A percentile compares a stretch with the other conserved stretches of the same genome.
phyloP scores from a whole-genome alignment of 2,888 invertebrate species.

The Patella pellucida region DNA sequence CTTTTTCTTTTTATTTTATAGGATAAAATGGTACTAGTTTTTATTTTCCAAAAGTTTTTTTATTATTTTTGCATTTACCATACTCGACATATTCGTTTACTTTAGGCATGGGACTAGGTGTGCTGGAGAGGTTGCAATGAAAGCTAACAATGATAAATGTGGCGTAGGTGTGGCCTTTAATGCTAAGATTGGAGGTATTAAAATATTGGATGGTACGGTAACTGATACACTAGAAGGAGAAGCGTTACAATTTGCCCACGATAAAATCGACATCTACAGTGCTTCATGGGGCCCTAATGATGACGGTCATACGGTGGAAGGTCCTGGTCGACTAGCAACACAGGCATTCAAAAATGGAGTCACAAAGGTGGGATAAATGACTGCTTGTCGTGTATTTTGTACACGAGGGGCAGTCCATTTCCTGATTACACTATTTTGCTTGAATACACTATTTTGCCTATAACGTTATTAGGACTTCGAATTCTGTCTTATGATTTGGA shows the following conservation, averaged over 20 bases:
- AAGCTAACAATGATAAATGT: conserved; percentile 95
- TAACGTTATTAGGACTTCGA: no score
- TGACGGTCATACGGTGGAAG: conserved; percentile 89
- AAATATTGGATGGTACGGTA: conserved; percentile 88
- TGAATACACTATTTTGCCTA: no score
- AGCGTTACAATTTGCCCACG: conserved; percentile 84
- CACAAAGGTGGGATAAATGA: conserved; percentile 75
- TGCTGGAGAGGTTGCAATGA: conserved; percentile 93
- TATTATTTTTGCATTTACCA: no score
- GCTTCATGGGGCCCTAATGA: conserved; percentile 96
- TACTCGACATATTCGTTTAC: conserved; percentile 15
- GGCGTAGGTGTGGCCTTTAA: conserved; percentile 99
- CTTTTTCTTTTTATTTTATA: no score
- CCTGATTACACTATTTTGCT: no score
- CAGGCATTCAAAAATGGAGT: conserved; percentile 85
- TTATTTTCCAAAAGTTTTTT: no score
- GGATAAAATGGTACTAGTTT: no score
- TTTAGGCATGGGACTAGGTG: conserved; percentile 92
- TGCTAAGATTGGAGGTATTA: conserved; percentile 94
- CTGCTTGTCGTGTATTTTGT: no score
- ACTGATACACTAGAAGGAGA: conserved; percentile 90
- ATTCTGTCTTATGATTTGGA: no score
- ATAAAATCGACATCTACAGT: conserved; percentile 87
- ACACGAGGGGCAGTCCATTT: no score
- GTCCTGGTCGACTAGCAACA: conserved; percentile 84